A percentile compares a stretch with the other conserved stretches of the same genome.
phyloP scores from a whole-genome alignment of 2,888 invertebrate species.

The Tuta absoluta region DNA sequence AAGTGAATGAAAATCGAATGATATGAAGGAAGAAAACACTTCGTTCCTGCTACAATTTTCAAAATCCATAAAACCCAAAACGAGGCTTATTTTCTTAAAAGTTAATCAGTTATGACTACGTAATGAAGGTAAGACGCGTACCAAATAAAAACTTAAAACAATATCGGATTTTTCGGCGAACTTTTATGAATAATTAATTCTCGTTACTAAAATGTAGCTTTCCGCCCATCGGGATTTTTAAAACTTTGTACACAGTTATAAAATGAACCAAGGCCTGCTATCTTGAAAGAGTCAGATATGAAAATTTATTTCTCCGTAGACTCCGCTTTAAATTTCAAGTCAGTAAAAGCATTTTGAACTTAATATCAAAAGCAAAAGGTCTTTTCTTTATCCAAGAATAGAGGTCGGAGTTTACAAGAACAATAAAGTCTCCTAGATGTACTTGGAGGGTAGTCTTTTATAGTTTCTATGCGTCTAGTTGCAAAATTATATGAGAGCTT shows the following conservation, averaged over 20 bases:
- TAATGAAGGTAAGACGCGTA: conserved; percentile 9
- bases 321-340: conserved; percentile 19
- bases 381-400: conserved; percentile 25
- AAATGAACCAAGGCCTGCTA: conserved; percentile 33
- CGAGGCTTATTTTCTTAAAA: background rate
- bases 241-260: conserved; percentile 37
- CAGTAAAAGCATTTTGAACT: conserved; percentile 32
- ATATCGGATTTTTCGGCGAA: background rate
- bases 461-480: conserved; percentile 24
- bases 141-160: conserved; percentile 10
- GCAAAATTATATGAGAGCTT: conserved; percentile 24
- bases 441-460: conserved; percentile 20
- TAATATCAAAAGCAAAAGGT: conserved; percentile 28
- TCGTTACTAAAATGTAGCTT: conserved; percentile 25
- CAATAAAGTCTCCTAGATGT: conserved; percentile 20
- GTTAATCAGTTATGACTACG: conserved; percentile 6
- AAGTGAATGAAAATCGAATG: background rate
- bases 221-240: conserved; percentile 32
- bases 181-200: conserved; percentile 7
- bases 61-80: background rate
- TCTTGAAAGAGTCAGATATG: conserved; percentile 37
- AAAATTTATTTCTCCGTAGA: conserved; percentile 36
- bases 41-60: background rate
- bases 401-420: background rate
- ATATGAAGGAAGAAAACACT: background rate